A percentile compares a stretch with the other conserved stretches of the same genome.
Conservation (phyloP, 2,797 vertebrate genomes). For the Melanotaenia boesemani region DNA sequence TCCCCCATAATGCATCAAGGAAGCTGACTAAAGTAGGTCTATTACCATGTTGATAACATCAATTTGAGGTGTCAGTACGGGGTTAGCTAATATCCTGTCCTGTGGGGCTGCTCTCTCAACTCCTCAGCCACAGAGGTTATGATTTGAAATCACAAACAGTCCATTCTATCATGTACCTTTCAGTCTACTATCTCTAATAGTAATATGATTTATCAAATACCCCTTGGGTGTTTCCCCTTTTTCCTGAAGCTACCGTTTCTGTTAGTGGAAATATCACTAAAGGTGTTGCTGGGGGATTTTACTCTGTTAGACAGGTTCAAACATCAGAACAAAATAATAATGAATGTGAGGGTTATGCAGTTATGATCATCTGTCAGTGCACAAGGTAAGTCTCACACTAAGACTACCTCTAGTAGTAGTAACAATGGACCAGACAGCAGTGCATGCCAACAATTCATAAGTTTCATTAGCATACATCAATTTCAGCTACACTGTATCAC, state of each 20-base stretch:
- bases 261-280: conserved; percentile 27
- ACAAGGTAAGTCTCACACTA: neutral
- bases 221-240: conserved; percentile 19
- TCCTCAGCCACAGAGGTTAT: conserved; percentile 56
- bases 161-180: conserved; percentile 39
- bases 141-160: conserved; percentile 69
- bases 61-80: conserved; percentile 74
- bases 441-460: neutral
- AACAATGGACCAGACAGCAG: neutral
- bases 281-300: conserved; percentile 21
- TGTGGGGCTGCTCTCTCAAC: conserved; percentile 41
- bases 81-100: conserved; percentile 63
- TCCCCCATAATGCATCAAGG: conserved; percentile 69
- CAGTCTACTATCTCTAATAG: conserved; percentile 32
- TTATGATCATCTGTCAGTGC: neutral
- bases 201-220: conserved; percentile 48
- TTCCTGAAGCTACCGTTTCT: conserved; percentile 7
- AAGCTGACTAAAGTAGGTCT: conserved; percentile 72
- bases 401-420: neutral
- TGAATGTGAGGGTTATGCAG: neutral
- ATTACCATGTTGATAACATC: conserved; percentile 78
- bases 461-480: too few species aligned
- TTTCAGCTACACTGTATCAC: too few species aligned
- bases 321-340: conserved; percentile 19
- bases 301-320: conserved; percentile 5